A percentile compares a stretch with the other conserved stretches of the same genome.
Conservation (phyloP, 2,888 invertebrate species). For the Clepsis dumicolana region DNA sequence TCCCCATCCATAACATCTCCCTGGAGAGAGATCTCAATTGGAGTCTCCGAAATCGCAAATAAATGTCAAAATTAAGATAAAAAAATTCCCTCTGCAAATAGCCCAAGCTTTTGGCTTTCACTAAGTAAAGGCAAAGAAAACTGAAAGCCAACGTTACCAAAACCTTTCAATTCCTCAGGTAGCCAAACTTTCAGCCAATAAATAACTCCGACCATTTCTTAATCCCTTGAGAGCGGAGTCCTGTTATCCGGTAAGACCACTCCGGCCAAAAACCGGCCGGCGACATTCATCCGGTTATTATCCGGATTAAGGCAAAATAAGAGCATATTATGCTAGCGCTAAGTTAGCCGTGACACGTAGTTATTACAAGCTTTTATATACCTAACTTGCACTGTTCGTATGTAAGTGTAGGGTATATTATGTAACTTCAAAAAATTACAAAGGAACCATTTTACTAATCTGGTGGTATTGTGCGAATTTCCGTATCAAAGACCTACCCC, state of each 20-base stretch:
- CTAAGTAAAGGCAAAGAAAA: not conserved
- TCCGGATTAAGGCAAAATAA: slow-evolving; percentile 11
- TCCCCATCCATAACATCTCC: too few relatives aligned
- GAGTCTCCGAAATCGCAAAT: too few relatives aligned
- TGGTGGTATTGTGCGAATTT: too few relatives aligned
- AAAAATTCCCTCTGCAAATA: not conserved
- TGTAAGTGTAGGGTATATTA: too few relatives aligned
- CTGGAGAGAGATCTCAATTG: too few relatives aligned
- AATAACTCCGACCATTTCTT: slow-evolving; percentile 14
- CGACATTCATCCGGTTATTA: slow-evolving; percentile 13
- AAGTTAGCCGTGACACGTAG: too few relatives aligned
- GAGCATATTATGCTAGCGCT: slow-evolving; percentile 1
- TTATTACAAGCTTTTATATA: too few relatives aligned
- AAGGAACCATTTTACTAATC: too few relatives aligned
- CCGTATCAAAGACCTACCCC: too few relatives aligned
- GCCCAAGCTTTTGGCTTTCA: not conserved
- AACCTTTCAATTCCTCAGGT: slow-evolving; percentile 8
- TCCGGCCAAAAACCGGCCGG: slow-evolving; percentile 3
- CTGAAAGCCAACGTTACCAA: not conserved
- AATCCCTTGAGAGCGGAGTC: slow-evolving; percentile 18
- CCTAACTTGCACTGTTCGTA: too few relatives aligned
- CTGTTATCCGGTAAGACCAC: slow-evolving; percentile 30
- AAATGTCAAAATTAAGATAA: too few relatives aligned
- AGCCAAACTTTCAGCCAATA: slow-evolving; percentile 12
- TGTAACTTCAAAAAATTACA: too few relatives aligned